Percentiles rank a stretch among this genome's conserved stretches.
phyloP scores from a whole-genome alignment of 1,140 invertebrate species.

The Drosophila subpulchrella region DNA sequence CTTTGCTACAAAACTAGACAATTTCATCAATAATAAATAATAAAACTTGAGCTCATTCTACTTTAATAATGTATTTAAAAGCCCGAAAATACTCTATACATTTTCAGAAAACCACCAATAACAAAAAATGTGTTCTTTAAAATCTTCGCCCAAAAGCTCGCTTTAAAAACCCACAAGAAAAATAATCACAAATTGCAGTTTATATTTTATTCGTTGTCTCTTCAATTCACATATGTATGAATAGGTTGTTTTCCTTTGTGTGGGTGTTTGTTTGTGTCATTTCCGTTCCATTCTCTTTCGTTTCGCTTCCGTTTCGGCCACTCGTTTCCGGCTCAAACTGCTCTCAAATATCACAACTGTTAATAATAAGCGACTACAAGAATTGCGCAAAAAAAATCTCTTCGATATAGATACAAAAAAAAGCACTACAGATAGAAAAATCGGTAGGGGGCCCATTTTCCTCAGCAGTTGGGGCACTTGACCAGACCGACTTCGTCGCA shows the following conservation, averaged over 20 bases:
- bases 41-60: not conserved
- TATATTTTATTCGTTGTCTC: conserved; percentile 30
- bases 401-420: conserved; percentile 40
- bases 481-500: conserved; percentile 97
- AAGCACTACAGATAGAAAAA: conserved; percentile 20
- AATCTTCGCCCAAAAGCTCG: not conserved
- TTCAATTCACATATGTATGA: conserved; percentile 38
- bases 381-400: conserved; percentile 48
- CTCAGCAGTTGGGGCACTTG: conserved; percentile 91
- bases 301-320: conserved; percentile 2
- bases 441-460: not conserved
- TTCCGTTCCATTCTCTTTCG: conserved; percentile 3
- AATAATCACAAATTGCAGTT: not conserved
- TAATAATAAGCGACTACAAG: conserved; percentile 69
- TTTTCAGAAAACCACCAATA: not conserved
- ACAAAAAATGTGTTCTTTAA: not conserved
- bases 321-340: conserved; percentile 29
- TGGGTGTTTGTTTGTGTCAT: conserved; percentile 15
- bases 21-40: too few relatives aligned
- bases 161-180: not conserved
- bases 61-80: not conserved
- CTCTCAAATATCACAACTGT: conserved; percentile 77
- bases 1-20: too few relatives aligned
- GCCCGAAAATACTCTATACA: not conserved
- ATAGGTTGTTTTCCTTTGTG: conserved; percentile 20